These are phyloP conservation scores for Crocuta crocuta DNA, from an alignment of 2,113 vertebrate species.

Conservation along the genomic window DNA sequence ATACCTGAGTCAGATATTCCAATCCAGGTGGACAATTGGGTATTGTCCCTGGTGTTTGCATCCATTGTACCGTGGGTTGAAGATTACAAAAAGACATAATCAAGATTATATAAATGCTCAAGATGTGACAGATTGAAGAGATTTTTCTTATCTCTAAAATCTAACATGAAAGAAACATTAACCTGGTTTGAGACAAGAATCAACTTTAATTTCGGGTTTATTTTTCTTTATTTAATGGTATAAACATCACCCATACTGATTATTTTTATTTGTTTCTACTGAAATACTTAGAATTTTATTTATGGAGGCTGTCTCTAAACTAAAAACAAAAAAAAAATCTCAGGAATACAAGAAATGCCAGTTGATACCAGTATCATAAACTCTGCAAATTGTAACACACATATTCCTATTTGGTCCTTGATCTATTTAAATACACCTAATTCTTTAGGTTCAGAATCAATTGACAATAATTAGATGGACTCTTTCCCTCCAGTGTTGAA, in stretches of 20 bases:
- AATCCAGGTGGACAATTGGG: neutral
- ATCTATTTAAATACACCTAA: neutral
- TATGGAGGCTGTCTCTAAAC: neutral
- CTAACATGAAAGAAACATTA: neutral
- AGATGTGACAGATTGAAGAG: neutral
- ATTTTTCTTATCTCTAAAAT: neutral
- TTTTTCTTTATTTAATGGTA: neutral
- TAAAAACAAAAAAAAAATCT: neutral
- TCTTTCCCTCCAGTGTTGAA: neutral
- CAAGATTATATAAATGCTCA: neutral
- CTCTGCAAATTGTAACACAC: neutral
- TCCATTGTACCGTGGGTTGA: neutral
- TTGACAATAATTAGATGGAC: neutral
- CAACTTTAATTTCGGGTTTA: neutral
- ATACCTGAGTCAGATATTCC: constrained; percentile 49
- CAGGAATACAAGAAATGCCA: neutral
- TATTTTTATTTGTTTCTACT: neutral
- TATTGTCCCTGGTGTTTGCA: neutral
- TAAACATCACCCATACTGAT: neutral
- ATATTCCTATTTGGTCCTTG: neutral
- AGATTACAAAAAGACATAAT: neutral
- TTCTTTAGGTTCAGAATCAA: neutral
- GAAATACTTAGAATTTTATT: neutral
- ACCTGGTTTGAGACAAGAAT: neutral
- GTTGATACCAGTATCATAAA: neutral